phyloP scores from a whole-genome alignment of 2,797 vertebrate genomes.

The Ara ararauna region DNA sequence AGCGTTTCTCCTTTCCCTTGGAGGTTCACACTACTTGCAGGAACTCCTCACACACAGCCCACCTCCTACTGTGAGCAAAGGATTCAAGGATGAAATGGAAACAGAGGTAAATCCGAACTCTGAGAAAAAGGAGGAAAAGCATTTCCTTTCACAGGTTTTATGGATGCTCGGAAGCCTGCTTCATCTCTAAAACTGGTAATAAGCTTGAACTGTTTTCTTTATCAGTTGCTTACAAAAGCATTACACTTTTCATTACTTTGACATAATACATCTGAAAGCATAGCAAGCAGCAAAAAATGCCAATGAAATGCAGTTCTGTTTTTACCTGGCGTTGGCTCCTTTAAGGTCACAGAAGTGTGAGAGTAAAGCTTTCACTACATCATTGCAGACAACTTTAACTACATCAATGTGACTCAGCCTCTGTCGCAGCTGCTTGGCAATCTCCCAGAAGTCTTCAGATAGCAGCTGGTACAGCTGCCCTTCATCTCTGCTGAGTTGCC shows the following conservation, averaged over 20 bases:
- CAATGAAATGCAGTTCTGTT: not conserved
- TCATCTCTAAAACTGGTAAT: not conserved
- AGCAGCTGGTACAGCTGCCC: slow-evolving; percentile 94
- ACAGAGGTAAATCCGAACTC: not conserved
- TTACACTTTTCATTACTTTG: not conserved
- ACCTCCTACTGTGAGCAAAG: not conserved
- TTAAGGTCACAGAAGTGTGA: slow-evolving; percentile 97
- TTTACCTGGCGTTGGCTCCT: slow-evolving; percentile 91
- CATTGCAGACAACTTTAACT: slow-evolving; percentile 92
- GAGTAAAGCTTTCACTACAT: slow-evolving; percentile 90
- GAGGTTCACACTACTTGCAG: not conserved
- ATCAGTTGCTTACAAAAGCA: not conserved
- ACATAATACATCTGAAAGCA: not conserved
- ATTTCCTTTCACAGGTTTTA: not conserved
- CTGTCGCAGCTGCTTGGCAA: slow-evolving; percentile 87
- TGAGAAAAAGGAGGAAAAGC: not conserved
- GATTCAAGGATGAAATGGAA: not conserved
- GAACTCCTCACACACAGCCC: not conserved
- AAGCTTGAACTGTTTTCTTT: not conserved
- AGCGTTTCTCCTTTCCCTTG: not conserved
- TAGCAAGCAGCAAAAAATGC: not conserved
- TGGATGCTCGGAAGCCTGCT: not conserved
- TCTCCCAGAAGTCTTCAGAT: slow-evolving; percentile 96
- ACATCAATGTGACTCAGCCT: slow-evolving; percentile 90
- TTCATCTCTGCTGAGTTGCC: slow-evolving; percentile 89